Conservation (phyloP, 1,140 invertebrate genomes). For the Chrysoperla carnea region DNA sequence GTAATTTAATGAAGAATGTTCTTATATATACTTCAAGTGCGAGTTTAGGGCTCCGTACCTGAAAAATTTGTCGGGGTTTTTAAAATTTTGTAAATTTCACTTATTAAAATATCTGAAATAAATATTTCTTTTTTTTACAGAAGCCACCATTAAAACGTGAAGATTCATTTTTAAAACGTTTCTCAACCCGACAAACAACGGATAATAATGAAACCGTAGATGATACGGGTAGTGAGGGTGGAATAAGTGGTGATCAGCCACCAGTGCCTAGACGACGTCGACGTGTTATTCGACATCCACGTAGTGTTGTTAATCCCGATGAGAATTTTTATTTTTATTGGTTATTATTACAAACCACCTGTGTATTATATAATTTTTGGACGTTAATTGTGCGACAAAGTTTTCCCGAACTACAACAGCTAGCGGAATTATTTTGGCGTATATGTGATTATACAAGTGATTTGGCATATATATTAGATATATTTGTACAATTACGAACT, state of each 20-base stretch:
- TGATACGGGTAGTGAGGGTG: constrained; percentile 46
- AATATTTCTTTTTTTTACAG: too few relatives aligned
- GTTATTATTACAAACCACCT: constrained; percentile 73
- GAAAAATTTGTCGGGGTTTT: too few relatives aligned
- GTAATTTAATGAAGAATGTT: too few relatives aligned
- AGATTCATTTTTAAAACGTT: constrained; percentile 86
- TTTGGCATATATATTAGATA: constrained; percentile 70
- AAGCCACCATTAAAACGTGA: constrained; percentile 78
- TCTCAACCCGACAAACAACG: constrained; percentile 80
- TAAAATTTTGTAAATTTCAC: too few relatives aligned
- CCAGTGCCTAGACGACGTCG: constrained; percentile 38
- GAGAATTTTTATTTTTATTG: constrained; percentile 92
- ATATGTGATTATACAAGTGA: constrained; percentile 70
- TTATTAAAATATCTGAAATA: too few relatives aligned
- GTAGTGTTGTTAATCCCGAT: constrained; percentile 85
- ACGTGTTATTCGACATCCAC: constrained; percentile 45
- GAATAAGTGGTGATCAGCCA: constrained; percentile 31
- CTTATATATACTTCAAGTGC: too few relatives aligned
- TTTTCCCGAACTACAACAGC: constrained; percentile 71
- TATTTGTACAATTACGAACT: constrained; percentile 79
- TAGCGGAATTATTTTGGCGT: constrained; percentile 50
- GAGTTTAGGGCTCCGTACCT: too few relatives aligned
- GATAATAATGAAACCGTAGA: constrained; percentile 68
- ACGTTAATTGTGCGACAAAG: constrained; percentile 87
- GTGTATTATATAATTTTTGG: constrained; percentile 91